phyloP scores from a whole-genome alignment of 2,888 invertebrate genomes.

The Aelia acuminata region DNA sequence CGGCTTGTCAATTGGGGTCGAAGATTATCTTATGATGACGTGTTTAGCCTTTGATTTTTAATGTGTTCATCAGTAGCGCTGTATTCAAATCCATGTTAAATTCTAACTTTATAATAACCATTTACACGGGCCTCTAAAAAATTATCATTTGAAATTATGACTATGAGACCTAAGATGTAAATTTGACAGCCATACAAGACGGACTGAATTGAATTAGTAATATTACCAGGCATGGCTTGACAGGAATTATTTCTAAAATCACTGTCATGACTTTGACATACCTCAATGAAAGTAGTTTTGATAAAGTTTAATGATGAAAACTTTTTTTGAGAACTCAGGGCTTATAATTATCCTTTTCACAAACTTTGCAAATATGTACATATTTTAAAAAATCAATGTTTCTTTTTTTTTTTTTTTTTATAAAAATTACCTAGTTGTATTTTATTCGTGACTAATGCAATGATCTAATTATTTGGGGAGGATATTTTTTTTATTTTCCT shows the following conservation, averaged over 20 bases:
- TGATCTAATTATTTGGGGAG: no score
- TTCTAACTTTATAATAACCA: background rate
- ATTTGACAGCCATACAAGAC: background rate
- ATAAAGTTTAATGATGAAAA: background rate
- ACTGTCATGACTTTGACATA: background rate
- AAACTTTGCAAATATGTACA: no score
- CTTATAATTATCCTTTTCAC: no score
- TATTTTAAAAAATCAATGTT: no score
- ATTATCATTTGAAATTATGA: background rate
- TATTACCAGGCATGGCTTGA: background rate
- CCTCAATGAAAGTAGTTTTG: background rate
- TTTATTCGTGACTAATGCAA: no score
- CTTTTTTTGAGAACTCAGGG: background rate
- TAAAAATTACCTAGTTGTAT: no score
- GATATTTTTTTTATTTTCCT: no score
- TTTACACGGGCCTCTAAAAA: background rate
- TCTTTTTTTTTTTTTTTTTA: no score
- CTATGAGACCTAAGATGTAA: background rate
- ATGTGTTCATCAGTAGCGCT: background rate
- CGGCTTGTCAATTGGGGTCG: no score
- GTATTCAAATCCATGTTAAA: background rate
- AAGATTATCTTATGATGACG: no score
- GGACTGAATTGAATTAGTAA: background rate
- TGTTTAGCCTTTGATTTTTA: background rate
- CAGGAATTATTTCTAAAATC: slow-evolving; percentile 20